Percentiles rank a stretch among this genome's conserved stretches.
Conservation (phyloP, 2,113 vertebrate genomes). For the Tragelaphus buxtoni region DNA sequence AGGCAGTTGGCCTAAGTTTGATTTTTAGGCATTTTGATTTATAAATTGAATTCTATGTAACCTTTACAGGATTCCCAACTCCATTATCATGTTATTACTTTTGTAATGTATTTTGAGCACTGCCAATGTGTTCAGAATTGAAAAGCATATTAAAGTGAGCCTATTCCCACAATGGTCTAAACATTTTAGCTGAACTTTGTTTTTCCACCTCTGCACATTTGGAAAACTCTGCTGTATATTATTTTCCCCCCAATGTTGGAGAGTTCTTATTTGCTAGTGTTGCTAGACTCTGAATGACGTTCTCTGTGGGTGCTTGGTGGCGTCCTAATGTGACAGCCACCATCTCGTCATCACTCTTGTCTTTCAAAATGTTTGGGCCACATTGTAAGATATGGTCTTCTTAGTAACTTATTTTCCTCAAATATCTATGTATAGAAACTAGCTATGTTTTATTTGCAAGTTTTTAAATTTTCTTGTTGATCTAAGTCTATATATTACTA, state of each 20-base stretch:
- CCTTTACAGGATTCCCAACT: constrained; percentile 73
- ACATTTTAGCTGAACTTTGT: constrained; percentile 66
- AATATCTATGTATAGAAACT: neutral
- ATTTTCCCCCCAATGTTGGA: neutral
- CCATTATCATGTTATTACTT: constrained; percentile 74
- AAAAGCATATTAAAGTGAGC: constrained; percentile 67
- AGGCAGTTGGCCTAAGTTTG: constrained; percentile 56
- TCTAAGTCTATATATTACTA: neutral
- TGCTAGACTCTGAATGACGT: neutral
- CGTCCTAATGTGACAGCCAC: neutral
- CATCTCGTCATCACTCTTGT: neutral
- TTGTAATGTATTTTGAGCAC: constrained; percentile 71
- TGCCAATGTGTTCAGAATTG: constrained; percentile 65
- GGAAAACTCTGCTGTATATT: constrained; percentile 52
- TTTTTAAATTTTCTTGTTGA: constrained; percentile 5
- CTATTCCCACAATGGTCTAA: constrained; percentile 57
- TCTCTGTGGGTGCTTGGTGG: neutral
- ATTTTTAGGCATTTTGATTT: constrained; percentile 73
- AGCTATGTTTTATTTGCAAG: neutral
- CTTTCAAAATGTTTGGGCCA: neutral
- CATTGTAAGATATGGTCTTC: neutral
- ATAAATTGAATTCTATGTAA: constrained; percentile 75
- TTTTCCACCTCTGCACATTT: constrained; percentile 58
- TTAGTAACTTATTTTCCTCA: neutral
- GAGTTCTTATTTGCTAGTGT: neutral